Evolutionary conservation across 2,888 invertebrate species (phyloP), one percentile per base, ranked within the genome.

Genomic region (Periphyllus acericola): DNA sequence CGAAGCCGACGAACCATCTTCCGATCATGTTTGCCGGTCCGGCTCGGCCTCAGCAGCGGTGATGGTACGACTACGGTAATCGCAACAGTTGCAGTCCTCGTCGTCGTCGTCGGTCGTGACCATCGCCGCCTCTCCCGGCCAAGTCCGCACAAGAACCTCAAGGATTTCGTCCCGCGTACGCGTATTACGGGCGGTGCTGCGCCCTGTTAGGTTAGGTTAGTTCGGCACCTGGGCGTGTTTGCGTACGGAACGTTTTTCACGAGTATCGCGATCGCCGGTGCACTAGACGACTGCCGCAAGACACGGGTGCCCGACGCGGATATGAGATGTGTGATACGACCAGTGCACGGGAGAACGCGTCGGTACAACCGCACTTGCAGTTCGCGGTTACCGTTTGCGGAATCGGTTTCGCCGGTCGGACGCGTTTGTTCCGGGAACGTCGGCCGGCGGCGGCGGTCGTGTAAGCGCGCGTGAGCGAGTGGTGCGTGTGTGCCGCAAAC

Each of bases 1-100:
- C 72, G 66, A 87, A 87, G 11, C 87, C 87, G 40, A 66, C 87
- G 80, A 87, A 81, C 87, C 87, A 87, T 66, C 87, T 72, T 6
- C 87, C 81, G 74, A 87, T 81, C 87, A 87, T 87, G 74, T 29
- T 29, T 40, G 6, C 36, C 25, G 83, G 25, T 71, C 55, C 72
- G 46, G 46, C 4, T 3, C 29, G 68, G 68, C n/a, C 46, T 4
- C 46, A 4, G 46, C 14, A 14, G n/a, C n/a, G 40, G 14, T 46
- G 4, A 29, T 14, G 9, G 25, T 6, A 25, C 21, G 4, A 74
- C n/a, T n/a, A n/a, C 46, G 14, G 46, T 11, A 14, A 46, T 46
- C 46, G 46, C 46, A 46, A 46, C 46, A 14, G 46, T 46, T 9
- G 46, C 9, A 5, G 55, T 60, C 21, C 21, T 75, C 14, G 66